phyloP scores from a whole-genome alignment of 2,888 invertebrate species.

The Acheta domesticus region DNA sequence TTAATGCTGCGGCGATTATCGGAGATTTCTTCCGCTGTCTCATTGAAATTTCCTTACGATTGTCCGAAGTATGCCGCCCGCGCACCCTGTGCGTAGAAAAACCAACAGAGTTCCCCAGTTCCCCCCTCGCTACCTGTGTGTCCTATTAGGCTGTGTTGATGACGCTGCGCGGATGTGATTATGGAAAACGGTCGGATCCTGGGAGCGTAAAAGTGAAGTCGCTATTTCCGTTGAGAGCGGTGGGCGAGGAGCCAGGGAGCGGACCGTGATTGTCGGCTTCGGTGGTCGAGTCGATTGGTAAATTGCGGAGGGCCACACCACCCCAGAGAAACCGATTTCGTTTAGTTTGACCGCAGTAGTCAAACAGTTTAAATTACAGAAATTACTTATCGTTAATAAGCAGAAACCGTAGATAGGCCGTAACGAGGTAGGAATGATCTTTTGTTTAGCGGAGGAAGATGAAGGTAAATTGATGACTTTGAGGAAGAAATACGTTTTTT shows the following conservation, averaged over 20 bases:
- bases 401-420: too few species aligned
- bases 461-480: background rate
- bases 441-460: too few species aligned
- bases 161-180: background rate
- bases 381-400: too few species aligned
- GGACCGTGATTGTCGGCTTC: too few species aligned
- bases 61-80: background rate
- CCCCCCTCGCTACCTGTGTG: background rate
- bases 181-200: background rate
- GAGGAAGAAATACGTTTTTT: slow-evolving; percentile 21
- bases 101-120: background rate
- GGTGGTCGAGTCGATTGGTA: too few species aligned
- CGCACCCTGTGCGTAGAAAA: background rate
- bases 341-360: too few species aligned
- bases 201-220: background rate
- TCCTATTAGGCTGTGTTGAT: background rate
- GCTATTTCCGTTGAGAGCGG: background rate
- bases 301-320: too few species aligned
- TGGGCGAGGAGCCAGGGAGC: too few species aligned
- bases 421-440: too few species aligned
- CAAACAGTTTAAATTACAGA: too few species aligned
- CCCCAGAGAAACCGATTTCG: too few species aligned
- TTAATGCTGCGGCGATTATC: background rate
- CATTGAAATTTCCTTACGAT: background rate
- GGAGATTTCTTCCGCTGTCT: slow-evolving; percentile 5